Evolutionary conservation across 2,888 invertebrate species (phyloP).

Genomic region (Acrobasis suavella): DNA sequence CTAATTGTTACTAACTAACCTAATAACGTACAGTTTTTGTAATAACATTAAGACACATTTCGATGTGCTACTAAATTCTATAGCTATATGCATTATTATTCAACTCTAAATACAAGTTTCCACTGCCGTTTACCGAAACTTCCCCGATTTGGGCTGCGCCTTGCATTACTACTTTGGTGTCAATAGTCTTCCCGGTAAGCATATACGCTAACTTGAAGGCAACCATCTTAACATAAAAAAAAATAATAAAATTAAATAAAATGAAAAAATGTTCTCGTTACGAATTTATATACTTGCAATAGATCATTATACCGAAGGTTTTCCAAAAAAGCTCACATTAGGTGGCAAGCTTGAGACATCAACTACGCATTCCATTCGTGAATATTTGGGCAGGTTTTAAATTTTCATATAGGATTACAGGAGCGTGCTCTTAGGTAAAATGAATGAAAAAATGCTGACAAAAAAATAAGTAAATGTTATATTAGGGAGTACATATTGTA

Average conservation of each 20-base stretch:
- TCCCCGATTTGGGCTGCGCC: constrained; percentile 36
- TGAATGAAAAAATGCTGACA: too few species aligned
- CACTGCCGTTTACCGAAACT: constrained; percentile 44
- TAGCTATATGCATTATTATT: neutral
- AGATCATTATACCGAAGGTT: neutral
- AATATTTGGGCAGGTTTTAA: too few species aligned
- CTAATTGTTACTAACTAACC: too few species aligned
- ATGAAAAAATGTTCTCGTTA: constrained; percentile 5
- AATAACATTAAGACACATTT: neutral
- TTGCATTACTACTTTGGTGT: constrained; percentile 31
- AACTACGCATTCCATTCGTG: too few species aligned
- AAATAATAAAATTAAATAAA: constrained; percentile 31
- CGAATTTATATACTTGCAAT: neutral
- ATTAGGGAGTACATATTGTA: too few species aligned
- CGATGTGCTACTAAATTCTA: neutral
- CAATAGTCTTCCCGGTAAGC: constrained; percentile 55
- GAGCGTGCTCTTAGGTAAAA: too few species aligned
- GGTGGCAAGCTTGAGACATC: too few species aligned
- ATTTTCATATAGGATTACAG: too few species aligned
- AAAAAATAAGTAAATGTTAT: too few species aligned
- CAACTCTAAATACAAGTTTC: constrained; percentile 6
- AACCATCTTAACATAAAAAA: constrained; percentile 51
- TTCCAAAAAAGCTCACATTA: neutral
- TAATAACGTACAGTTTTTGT: too few species aligned
- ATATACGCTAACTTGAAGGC: constrained; percentile 59